phyloP scores from a whole-genome alignment of 2,113 vertebrate species.

The Eptesicus fuscus region DNA sequence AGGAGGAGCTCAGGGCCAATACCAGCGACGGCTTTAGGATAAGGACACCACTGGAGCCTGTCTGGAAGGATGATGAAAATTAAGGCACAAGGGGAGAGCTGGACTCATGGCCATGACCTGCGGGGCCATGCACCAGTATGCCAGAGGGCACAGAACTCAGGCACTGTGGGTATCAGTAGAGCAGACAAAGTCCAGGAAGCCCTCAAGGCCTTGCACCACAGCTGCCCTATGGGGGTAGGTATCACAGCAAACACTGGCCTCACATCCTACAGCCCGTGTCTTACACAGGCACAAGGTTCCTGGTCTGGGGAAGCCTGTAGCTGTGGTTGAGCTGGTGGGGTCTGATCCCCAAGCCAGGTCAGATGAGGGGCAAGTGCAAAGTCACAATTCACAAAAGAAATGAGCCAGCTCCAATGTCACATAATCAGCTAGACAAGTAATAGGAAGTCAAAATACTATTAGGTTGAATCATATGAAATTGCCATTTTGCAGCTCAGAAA shows the following conservation, averaged over 20 bases:
- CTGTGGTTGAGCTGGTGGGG: not conserved
- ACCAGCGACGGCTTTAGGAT: not conserved
- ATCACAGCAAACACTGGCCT: not conserved
- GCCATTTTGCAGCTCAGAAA: constrained; percentile 36
- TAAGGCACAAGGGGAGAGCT: not conserved
- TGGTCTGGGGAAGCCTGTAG: not conserved
- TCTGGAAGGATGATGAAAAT: not conserved
- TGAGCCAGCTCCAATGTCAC: not conserved
- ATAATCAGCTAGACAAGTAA: not conserved
- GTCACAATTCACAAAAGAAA: not conserved
- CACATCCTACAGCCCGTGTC: not conserved
- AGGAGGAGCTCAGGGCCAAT: not conserved
- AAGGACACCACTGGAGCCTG: not conserved
- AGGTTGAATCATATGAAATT: not conserved
- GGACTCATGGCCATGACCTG: not conserved
- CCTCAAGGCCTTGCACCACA: not conserved
- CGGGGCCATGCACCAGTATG: not conserved
- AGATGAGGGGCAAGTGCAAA: not conserved
- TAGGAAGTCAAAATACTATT: not conserved
- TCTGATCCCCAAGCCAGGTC: not conserved
- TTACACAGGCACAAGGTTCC: not conserved
- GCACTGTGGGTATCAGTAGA: not conserved
- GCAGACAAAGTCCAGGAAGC: not conserved
- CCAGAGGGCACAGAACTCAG: not conserved
- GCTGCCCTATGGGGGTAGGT: not conserved